These are phyloP conservation scores for Callimorpha dominula DNA, from an alignment of 2,888 invertebrate species.

Conservation along the genomic window DNA sequence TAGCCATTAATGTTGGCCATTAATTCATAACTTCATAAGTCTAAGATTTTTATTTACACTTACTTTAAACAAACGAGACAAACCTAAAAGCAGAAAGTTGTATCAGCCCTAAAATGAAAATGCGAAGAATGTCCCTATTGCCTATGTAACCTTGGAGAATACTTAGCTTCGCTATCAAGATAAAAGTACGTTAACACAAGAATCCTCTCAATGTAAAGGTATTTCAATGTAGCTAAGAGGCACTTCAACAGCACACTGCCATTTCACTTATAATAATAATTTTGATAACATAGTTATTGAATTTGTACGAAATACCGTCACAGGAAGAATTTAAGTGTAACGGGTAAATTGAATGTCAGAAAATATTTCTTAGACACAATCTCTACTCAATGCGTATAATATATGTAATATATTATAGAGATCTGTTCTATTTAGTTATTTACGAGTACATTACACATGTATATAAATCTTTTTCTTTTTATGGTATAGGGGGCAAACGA, in stretches of 20 bases:
- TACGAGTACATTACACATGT: too few relatives aligned
- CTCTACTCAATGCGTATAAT: too few relatives aligned
- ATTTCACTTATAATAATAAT: constrained; percentile 1
- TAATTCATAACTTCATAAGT: too few relatives aligned
- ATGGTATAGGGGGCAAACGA: too few relatives aligned
- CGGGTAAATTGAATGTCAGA: too few relatives aligned
- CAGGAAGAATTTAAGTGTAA: not conserved
- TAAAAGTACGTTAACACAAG: constrained; percentile 1
- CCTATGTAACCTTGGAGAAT: constrained; percentile 3
- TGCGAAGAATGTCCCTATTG: constrained; percentile 2
- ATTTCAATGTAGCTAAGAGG: constrained; percentile 15
- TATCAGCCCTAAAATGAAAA: not conserved
- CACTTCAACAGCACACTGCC: constrained; percentile 1
- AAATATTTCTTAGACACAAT: too few relatives aligned
- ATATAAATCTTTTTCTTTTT: too few relatives aligned
- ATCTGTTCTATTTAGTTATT: too few relatives aligned
- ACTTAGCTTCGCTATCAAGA: not conserved
- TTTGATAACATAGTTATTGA: constrained; percentile 1
- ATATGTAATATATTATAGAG: too few relatives aligned
- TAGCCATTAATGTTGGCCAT: too few relatives aligned
- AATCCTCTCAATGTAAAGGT: constrained; percentile 9
- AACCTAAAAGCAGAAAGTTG: not conserved
- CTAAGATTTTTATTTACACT: too few relatives aligned
- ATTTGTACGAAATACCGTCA: not conserved
- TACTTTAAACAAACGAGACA: not conserved